These are phyloP conservation scores for Lampris incognitus DNA, from an alignment of 2,113 vertebrate genomes.

Conservation along the genomic window DNA sequence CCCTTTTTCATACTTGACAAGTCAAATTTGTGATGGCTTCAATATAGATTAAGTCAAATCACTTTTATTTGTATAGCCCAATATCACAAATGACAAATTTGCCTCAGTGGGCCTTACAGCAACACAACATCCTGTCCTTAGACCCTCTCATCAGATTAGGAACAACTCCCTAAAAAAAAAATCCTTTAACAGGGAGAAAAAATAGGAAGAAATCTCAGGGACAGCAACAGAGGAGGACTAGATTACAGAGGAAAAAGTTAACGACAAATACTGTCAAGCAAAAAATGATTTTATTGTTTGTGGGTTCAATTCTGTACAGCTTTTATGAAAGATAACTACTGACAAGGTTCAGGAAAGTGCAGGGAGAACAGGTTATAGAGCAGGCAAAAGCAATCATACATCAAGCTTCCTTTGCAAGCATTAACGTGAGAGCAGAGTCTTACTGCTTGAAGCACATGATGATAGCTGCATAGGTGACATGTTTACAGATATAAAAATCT, in stretches of 20 bases:
- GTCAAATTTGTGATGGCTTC: too few relatives aligned
- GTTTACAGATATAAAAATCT: slow-evolving; percentile 62
- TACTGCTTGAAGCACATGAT: slow-evolving; percentile 79
- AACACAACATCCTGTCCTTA: too few relatives aligned
- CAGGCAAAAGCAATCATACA: slow-evolving; percentile 81
- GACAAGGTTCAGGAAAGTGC: slow-evolving; percentile 74
- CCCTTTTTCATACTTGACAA: not conserved
- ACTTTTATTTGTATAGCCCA: too few relatives aligned
- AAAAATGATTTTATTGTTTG: slow-evolving; percentile 85
- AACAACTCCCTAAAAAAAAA: too few relatives aligned
- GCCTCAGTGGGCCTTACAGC: too few relatives aligned
- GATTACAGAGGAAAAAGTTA: not conserved
- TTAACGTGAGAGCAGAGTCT: slow-evolving; percentile 48
- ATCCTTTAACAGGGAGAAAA: too few relatives aligned
- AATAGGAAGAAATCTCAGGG: too few relatives aligned
- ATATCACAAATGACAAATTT: too few relatives aligned
- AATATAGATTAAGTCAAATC: too few relatives aligned
- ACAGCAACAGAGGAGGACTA: too few relatives aligned
- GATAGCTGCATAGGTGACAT: slow-evolving; percentile 74
- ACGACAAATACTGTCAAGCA: slow-evolving; percentile 82
- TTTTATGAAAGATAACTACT: slow-evolving; percentile 79
- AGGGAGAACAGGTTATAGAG: slow-evolving; percentile 72
- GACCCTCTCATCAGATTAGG: too few relatives aligned
- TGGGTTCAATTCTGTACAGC: slow-evolving; percentile 87
- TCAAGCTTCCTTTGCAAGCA: slow-evolving; percentile 76